phyloP scores from a whole-genome alignment of 2,888 invertebrate species.

The Dendrolimus pini region DNA sequence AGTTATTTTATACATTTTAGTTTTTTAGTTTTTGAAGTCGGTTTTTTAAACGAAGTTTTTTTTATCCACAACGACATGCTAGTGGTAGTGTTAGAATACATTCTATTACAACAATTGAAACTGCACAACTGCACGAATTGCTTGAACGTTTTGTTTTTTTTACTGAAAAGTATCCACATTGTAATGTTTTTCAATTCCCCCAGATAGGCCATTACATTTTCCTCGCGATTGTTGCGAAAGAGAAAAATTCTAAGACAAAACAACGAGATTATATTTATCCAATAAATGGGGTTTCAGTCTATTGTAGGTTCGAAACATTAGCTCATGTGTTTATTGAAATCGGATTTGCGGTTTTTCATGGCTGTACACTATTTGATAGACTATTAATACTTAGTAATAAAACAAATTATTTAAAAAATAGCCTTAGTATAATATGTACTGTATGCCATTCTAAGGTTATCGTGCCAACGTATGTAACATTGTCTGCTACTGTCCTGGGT shows the following conservation, averaged over 20 bases:
- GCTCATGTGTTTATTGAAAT: neutral
- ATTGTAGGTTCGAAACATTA: neutral
- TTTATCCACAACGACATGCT: neutral
- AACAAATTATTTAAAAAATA: too few species aligned
- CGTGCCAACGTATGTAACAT: too few species aligned
- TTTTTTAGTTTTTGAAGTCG: too few species aligned
- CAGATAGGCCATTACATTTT: conserved; percentile 49
- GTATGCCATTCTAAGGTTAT: too few species aligned
- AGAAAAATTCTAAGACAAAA: conserved; percentile 40
- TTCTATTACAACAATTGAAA: conserved; percentile 13
- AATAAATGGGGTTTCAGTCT: conserved; percentile 6
- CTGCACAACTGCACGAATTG: neutral
- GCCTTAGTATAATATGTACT: too few species aligned
- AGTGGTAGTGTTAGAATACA: neutral
- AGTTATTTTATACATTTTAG: too few species aligned
- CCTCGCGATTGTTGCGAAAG: conserved; percentile 28
- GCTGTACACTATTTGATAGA: too few species aligned
- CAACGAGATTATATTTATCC: conserved; percentile 27
- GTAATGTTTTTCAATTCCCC: conserved; percentile 47
- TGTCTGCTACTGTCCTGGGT: too few species aligned
- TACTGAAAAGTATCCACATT: conserved; percentile 43
- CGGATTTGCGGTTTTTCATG: neutral
- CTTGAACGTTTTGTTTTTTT: conserved; percentile 30
- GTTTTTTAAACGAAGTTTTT: too few species aligned
- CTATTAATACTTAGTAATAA: too few species aligned